phyloP scores from a whole-genome alignment of 2,797 vertebrate species.

The Lemur catta region DNA sequence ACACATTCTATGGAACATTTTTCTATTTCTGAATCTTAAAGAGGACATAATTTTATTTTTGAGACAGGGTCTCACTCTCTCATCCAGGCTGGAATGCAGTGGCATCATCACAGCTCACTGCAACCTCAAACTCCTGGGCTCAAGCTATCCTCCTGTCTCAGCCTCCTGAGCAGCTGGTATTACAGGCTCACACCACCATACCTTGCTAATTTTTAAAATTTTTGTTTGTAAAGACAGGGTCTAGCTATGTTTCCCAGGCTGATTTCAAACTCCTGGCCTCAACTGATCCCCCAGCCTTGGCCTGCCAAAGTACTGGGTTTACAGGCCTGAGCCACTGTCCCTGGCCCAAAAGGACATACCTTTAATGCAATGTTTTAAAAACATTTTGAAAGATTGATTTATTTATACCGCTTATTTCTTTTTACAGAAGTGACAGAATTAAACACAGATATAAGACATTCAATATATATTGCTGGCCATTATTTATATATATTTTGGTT shows the following conservation, averaged over 20 bases:
- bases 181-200: not conserved
- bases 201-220: not conserved
- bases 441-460: not conserved
- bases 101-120: not conserved
- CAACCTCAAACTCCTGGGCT: not conserved
- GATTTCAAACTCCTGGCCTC: not conserved
- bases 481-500: not conserved
- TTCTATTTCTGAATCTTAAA: slow-evolving; percentile 8
- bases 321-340: not conserved
- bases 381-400: not conserved
- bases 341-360: not conserved
- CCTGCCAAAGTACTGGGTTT: not conserved
- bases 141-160: not conserved
- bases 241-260: not conserved
- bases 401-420: not conserved
- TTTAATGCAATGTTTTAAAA: slow-evolving; percentile 9
- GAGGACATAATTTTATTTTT: not conserved
- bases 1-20: not conserved
- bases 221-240: not conserved
- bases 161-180: not conserved
- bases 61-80: not conserved
- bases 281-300: not conserved
- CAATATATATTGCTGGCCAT: not conserved
- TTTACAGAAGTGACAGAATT: not conserved
- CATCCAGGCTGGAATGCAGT: not conserved